Conservation (phyloP, 2,888 invertebrate genomes). For the Timandra comae region DNA sequence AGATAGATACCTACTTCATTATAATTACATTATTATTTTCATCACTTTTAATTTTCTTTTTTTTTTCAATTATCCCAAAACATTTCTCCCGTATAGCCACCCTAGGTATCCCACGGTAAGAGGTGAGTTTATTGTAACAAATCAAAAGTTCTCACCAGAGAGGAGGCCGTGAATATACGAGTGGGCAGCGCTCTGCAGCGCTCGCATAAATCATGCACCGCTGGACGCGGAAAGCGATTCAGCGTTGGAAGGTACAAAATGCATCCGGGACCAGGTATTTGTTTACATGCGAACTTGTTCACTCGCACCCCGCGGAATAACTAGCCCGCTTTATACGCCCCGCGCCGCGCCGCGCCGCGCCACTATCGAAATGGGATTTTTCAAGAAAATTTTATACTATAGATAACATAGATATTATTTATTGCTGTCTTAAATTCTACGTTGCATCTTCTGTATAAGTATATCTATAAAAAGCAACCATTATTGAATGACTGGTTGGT, state of each 20-base stretch:
- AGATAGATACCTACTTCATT: too few relatives aligned
- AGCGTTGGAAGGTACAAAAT: neutral
- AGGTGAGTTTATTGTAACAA: conserved; percentile 44
- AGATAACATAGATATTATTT: too few relatives aligned
- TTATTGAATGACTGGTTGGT: too few relatives aligned
- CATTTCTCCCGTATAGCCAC: conserved; percentile 8
- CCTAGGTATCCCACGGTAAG: conserved; percentile 19
- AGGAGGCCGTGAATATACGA: conserved; percentile 27
- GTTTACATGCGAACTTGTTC: conserved; percentile 11
- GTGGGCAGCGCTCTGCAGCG: conserved; percentile 16
- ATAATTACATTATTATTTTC: too few relatives aligned
- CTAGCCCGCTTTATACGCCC: conserved; percentile 8
- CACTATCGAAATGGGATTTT: too few relatives aligned
- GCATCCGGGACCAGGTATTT: conserved; percentile 6
- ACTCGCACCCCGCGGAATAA: conserved; percentile 6
- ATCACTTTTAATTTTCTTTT: too few relatives aligned
- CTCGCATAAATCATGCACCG: conserved; percentile 18
- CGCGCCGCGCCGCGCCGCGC: too few relatives aligned
- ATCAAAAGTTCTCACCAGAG: conserved; percentile 35
- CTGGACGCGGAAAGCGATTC: conserved; percentile 8
- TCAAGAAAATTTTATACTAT: too few relatives aligned
- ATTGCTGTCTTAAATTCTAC: too few relatives aligned
- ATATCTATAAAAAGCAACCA: too few relatives aligned
- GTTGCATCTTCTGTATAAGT: too few relatives aligned
- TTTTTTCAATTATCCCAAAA: too few relatives aligned